Evolutionary conservation across 2,113 vertebrate genomes (phyloP), one percentile per base, ranked within the genome.

Genomic region (Marmota flaviventris): DNA sequence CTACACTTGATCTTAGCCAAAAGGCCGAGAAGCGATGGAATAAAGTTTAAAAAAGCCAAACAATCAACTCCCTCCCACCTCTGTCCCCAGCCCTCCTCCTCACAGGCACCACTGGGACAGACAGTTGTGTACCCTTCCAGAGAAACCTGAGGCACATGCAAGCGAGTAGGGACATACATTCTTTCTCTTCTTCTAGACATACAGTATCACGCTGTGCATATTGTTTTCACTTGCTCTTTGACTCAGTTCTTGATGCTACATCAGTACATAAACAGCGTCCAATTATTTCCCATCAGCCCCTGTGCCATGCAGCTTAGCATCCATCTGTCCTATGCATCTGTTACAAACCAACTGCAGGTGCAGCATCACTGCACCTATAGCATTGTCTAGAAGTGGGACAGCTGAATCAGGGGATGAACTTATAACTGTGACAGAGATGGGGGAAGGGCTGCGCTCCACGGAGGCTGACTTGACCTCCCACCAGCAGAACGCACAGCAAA

Each of bases 1-100:
- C n/a, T n/a, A n/a, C n/a, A n/a, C n/a, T n/a, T n/a, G n/a, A n/a
- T n/a, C n/a, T n/a, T n/a, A n/a, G n/a, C n/a, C n/a, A n/a, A n/a
- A n/a, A n/a, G n/a, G n/a, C n/a, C n/a, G n/a, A n/a, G n/a, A n/a
- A n/a, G n/a, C n/a, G n/a, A n/a, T n/a, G 25, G 24, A 73, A 93
- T 27, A 8, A 58, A 70, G 29, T 83, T 25, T 73, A 37, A 76
- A 93, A 88, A 89, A 85, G 34, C 83, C 84, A 88, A 85, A 83
- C 72, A 89, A 86, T 7, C 13, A 53, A 16, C 17, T 58, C 73
- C 67, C 70, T 70, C 32, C 72, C 42, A 69, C 29, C 91, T 27
- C 61, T 86, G 39, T 85, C 81, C 67, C 45, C 32, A 92, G 20
- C 61, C 77, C n/a, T 82, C 73, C 39, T 56, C 82, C 39, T 65